Evolutionary conservation across 2,797 vertebrate species (phyloP).

Genomic region (Furcifer pardalis): DNA sequence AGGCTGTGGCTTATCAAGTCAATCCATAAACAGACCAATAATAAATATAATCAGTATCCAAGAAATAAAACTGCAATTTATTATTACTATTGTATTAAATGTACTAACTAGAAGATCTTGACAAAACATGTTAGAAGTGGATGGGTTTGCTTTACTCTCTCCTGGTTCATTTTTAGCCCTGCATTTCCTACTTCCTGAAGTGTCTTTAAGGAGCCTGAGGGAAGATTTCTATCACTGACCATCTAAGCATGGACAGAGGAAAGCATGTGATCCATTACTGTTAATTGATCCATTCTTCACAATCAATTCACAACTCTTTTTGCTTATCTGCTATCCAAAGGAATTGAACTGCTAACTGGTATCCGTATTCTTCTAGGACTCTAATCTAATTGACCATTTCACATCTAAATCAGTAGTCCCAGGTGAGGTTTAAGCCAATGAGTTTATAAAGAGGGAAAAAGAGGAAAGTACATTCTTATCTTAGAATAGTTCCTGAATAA

Average conservation of each 20-base stretch:
- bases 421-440: background rate
- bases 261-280: background rate
- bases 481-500: background rate
- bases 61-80: background rate
- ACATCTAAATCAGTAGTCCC: background rate
- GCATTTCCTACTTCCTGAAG: background rate
- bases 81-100: background rate
- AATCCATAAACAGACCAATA: no score
- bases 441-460: background rate
- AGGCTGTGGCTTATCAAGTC: no score
- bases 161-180: background rate
- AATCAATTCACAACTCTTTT: background rate
- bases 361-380: background rate
- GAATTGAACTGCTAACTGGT: slow-evolving; percentile 6
- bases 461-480: background rate
- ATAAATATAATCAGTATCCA: background rate
- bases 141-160: background rate
- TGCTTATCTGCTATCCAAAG: background rate
- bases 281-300: background rate
- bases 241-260: background rate
- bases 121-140: background rate
- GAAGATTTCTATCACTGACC: background rate
- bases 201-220: background rate
- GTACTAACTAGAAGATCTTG: background rate
- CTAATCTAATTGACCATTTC: background rate